phyloP scores from a whole-genome alignment of 1,140 invertebrate species.

The Copidosoma floridanum region DNA sequence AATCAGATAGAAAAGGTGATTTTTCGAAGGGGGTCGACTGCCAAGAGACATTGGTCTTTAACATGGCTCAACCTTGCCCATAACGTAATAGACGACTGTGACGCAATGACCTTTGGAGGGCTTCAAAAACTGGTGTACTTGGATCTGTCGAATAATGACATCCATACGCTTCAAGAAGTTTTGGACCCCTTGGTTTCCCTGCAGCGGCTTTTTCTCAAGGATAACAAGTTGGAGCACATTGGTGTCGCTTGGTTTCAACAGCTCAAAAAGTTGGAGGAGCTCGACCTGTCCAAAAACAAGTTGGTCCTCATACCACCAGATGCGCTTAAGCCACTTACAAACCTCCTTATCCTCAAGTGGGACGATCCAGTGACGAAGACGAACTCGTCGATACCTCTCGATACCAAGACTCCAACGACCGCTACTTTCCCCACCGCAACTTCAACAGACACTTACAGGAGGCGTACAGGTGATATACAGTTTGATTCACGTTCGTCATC shows the following conservation, averaged over 20 bases:
- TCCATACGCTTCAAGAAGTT: conserved; percentile 60
- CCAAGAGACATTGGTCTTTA: conserved; percentile 49
- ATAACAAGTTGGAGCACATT: conserved; percentile 65
- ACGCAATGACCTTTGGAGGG: conserved; percentile 55
- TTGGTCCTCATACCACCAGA: conserved; percentile 69
- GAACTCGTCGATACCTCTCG: conserved; percentile 63
- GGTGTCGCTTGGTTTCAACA: conserved; percentile 63
- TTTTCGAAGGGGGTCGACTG: too few relatives aligned
- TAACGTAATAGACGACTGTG: conserved; percentile 58
- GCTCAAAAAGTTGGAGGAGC: conserved; percentile 67
- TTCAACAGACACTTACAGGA: too few relatives aligned
- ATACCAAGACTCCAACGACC: too few relatives aligned
- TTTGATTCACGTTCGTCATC: too few relatives aligned
- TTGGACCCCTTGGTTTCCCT: conserved; percentile 62
- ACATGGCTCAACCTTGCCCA: conserved; percentile 58
- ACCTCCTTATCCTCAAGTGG: conserved; percentile 72
- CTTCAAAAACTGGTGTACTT: conserved; percentile 52
- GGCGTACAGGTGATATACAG: too few relatives aligned
- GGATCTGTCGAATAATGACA: conserved; percentile 66
- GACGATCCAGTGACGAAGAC: conserved; percentile 66
- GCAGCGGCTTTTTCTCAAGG: conserved; percentile 69
- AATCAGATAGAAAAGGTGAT: conserved; percentile 33
- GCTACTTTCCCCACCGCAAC: too few relatives aligned
- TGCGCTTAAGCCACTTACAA: conserved; percentile 71
- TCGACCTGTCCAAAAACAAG: conserved; percentile 77